phyloP scores from a whole-genome alignment of 2,113 vertebrate species.

The Rhombomys opimus region DNA sequence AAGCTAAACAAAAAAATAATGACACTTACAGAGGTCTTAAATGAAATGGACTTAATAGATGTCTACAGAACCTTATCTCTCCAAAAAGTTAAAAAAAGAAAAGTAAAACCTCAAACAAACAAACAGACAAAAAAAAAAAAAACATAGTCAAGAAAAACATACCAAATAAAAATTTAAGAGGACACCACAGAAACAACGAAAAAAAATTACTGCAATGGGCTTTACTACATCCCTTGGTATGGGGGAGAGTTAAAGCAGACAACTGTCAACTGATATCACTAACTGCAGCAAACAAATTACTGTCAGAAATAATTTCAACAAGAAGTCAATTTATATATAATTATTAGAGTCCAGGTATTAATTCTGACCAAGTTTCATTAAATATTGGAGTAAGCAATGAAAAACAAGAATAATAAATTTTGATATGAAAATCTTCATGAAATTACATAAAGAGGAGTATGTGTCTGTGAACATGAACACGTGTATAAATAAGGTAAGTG shows the following conservation, averaged over 20 bases:
- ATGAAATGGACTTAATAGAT: too few relatives aligned
- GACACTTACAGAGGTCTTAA: too few relatives aligned
- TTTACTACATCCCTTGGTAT: neutral
- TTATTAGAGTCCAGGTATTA: neutral
- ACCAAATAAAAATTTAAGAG: neutral
- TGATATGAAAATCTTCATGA: neutral
- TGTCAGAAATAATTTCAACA: neutral
- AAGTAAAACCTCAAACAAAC: too few relatives aligned
- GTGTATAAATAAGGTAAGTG: neutral
- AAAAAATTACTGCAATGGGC: neutral
- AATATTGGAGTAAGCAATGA: neutral
- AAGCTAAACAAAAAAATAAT: too few relatives aligned
- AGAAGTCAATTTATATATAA: neutral
- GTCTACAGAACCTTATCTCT: too few relatives aligned
- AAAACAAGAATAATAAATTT: neutral
- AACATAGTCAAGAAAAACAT: neutral
- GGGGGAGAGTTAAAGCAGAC: neutral
- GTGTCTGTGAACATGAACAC: fast-evolving
- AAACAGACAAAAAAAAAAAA: neutral
- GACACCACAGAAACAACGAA: neutral
- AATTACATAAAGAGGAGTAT: neutral
- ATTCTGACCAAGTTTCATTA: neutral
- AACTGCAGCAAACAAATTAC: neutral
- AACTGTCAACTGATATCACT: neutral
- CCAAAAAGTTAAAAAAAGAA: too few relatives aligned